Conservation (phyloP, 2,797 vertebrate genomes). For the Antennarius maculatus region DNA sequence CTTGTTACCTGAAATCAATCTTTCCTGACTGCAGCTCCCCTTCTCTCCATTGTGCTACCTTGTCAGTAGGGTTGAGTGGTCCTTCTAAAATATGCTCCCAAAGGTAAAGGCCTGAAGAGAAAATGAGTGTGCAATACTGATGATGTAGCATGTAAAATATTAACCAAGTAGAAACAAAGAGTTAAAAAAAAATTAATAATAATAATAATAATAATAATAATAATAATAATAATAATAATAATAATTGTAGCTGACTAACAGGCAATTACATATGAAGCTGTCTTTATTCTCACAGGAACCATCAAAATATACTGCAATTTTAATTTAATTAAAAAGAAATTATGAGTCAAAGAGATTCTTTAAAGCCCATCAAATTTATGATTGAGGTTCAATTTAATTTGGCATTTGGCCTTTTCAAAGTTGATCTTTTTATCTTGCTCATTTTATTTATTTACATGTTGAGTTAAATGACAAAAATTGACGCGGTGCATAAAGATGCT, state of each 20-base stretch:
- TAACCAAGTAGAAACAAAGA: not conserved
- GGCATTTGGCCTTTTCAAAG: not conserved
- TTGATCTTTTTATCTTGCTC: too few species aligned
- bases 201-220: too few species aligned
- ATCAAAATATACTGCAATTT: too few species aligned
- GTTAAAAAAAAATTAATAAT: not conserved
- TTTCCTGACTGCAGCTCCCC: conserved; percentile 87
- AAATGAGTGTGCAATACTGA: not conserved
- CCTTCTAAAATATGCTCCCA: conserved; percentile 97
- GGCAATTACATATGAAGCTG: too few species aligned
- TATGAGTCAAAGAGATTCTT: not conserved
- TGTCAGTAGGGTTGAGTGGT: conserved; percentile 87
- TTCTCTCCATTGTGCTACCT: conserved; percentile 91
- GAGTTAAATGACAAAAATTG: too few species aligned
- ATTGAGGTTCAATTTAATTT: not conserved
- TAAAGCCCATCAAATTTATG: not conserved
- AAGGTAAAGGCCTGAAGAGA: conserved; percentile 90
- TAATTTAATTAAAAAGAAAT: not conserved
- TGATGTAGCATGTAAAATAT: not conserved
- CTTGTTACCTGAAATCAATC: conserved; percentile 87
- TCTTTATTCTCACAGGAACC: too few species aligned
- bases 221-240: too few species aligned
- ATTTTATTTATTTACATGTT: too few species aligned
- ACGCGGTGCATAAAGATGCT: too few species aligned
- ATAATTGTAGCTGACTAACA: too few species aligned